Base-by-base conservation (phyloP, 1,140 invertebrate species). In the Neodiprion fabricii region DNA sequence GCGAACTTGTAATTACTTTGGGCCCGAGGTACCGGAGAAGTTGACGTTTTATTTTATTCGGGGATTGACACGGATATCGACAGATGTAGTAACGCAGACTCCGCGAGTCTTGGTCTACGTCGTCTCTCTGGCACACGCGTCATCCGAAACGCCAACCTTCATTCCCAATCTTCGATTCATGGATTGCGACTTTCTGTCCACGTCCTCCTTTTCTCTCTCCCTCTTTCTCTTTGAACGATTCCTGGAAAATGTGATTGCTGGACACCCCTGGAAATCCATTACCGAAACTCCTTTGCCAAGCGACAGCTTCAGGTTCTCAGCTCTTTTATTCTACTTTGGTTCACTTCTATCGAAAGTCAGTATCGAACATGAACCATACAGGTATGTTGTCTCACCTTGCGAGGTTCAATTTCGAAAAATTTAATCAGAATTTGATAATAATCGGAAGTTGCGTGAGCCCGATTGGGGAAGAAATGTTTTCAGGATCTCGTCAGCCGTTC, bases 1-100 rank as follows among this genome's bases (percentile, higher is more conserved):
- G 53, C 75, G 75, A 83, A 83, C 75, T 84, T 83, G 81, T 83
- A 84, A 84, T 84, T 83, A 84, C 82, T 83, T 83, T 69, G 73
- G 74, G 70, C 67, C 71, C 73, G 71, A 72, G 66, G 72, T 67
- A 50, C 74, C 10, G 72, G 67, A 70, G 48, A 76, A 68, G 67
- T 28, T 48, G 71, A 67, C 77, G 78, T 83, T 83, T 83, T 80
- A 82, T 83, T 83, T 82, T 79, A 83, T 83, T 78, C 28, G 78
- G 75, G 71, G 75, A 84, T 73, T 79, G 78, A 83, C 80, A 82
- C 76, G 82, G 82, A 84, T 84, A 83, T 84, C 81, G 82, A 83
- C 80, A 84, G 83, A 83, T 81, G 82, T 84, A 83, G 82, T 83
- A 79, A 81, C 74, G 78, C 75, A 40, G 28, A 40, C 76, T 81